Conservation (phyloP, 2,888 invertebrate genomes). For the Anodontia alba region DNA sequence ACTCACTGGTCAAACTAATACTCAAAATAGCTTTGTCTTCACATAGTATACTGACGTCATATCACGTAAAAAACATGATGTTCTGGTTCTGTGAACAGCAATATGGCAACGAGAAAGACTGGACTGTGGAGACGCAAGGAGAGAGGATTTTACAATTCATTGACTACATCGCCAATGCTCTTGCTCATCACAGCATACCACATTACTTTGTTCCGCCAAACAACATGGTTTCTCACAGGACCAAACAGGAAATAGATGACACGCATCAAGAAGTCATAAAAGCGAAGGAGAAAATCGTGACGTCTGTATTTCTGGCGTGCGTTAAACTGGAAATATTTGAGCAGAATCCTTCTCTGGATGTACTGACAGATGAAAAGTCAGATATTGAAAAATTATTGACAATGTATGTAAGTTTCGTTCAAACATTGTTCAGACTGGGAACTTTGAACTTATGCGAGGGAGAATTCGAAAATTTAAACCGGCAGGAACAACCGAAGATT, state of each 20-base stretch:
- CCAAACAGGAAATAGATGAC: slow-evolving; percentile 31
- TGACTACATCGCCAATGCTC: slow-evolving; percentile 49
- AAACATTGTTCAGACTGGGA: slow-evolving; percentile 40
- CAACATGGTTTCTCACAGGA: slow-evolving; percentile 50
- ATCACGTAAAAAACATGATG: slow-evolving; percentile 63
- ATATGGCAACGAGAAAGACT: slow-evolving; percentile 33
- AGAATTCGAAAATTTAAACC: too few species aligned
- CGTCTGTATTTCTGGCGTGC: slow-evolving; percentile 28
- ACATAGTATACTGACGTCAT: slow-evolving; percentile 46
- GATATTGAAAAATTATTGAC: slow-evolving; percentile 39
- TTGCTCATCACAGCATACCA: slow-evolving; percentile 49
- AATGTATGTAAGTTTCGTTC: slow-evolving; percentile 43
- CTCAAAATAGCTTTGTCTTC: slow-evolving; percentile 42
- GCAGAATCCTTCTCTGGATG: background rate
- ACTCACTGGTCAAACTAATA: slow-evolving; percentile 54
- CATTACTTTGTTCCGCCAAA: slow-evolving; percentile 52
- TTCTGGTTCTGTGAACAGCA: slow-evolving; percentile 62
- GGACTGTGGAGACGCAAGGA: slow-evolving; percentile 41
- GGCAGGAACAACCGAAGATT: too few species aligned
- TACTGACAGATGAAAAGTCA: background rate
- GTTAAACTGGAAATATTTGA: slow-evolving; percentile 41
- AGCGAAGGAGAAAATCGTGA: slow-evolving; percentile 18
- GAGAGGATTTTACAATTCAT: slow-evolving; percentile 45
- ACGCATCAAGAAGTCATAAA: slow-evolving; percentile 29
- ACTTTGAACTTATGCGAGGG: too few species aligned